phyloP scores from a whole-genome alignment of 37 sponge, comb jelly and placozoan species.

The Mnemiopsis leidyi region DNA sequence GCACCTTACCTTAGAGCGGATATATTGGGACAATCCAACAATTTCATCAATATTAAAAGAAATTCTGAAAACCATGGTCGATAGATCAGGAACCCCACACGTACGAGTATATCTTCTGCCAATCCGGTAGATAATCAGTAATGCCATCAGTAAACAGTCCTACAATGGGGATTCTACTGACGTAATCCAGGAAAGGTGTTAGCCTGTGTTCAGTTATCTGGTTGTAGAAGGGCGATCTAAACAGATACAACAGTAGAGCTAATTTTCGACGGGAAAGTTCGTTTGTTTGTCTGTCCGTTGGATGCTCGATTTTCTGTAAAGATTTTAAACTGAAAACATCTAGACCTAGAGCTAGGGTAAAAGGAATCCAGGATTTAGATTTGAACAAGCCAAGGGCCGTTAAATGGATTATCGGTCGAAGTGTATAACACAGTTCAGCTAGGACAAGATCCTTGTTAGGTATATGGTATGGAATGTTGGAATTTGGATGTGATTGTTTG shows the following conservation, averaged over 20 bases:
- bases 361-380: constrained; percentile 39
- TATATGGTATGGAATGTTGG: not conserved
- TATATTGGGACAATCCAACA: not conserved
- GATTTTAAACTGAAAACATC: constrained; percentile 3
- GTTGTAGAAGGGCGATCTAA: constrained; percentile 49
- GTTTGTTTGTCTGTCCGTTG: constrained; percentile 25
- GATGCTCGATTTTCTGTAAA: not conserved
- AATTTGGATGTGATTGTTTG: constrained; percentile 27
- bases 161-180: not conserved
- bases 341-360: not conserved
- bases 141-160: constrained; percentile 48
- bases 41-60: not conserved
- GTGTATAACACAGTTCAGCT: constrained; percentile 41
- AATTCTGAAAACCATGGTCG: not conserved
- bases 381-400: not conserved
- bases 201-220: constrained; percentile 23
- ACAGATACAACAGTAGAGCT: not conserved
- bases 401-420: constrained; percentile 19
- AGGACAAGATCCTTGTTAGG: not conserved
- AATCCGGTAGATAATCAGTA: constrained; percentile 24
- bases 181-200: not conserved
- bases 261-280: constrained; percentile 1
- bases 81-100: constrained; percentile 9
- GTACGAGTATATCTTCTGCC: not conserved
- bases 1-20: too few species aligned